Conservation (phyloP, 2,113 vertebrate species). For the Xiphophorus couchianus region DNA sequence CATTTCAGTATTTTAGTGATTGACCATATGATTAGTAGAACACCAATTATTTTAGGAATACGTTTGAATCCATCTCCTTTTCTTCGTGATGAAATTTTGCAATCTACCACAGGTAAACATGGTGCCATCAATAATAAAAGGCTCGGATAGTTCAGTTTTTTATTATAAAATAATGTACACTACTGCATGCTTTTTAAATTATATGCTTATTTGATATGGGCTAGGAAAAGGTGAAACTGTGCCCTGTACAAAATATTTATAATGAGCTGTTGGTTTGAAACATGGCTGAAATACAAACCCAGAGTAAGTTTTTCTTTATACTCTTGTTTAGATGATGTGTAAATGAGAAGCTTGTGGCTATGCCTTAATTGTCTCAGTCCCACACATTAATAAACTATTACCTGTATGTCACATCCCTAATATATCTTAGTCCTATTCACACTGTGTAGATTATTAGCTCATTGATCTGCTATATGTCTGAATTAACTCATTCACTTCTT, state of each 20-base stretch:
- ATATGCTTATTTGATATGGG: background rate
- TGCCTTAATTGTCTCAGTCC: background rate
- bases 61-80: background rate
- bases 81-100: background rate
- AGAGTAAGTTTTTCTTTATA: background rate
- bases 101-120: background rate
- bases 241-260: background rate
- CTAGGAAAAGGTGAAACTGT: background rate
- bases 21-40: too few relatives aligned
- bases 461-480: background rate
- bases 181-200: background rate
- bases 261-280: background rate
- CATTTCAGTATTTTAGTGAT: too few relatives aligned
- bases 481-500: background rate
- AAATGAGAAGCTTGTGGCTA: background rate
- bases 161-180: background rate
- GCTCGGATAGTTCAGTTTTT: background rate
- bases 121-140: background rate
- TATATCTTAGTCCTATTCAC: background rate
- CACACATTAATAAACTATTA: background rate
- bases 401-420: background rate
- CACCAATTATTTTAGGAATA: background rate
- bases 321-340: background rate
- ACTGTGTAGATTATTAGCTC: background rate
- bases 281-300: background rate